These are phyloP conservation scores for Mesodorylaimus sp. DNA, from an alignment of 2,888 invertebrate genomes.

Conservation along the genomic window DNA sequence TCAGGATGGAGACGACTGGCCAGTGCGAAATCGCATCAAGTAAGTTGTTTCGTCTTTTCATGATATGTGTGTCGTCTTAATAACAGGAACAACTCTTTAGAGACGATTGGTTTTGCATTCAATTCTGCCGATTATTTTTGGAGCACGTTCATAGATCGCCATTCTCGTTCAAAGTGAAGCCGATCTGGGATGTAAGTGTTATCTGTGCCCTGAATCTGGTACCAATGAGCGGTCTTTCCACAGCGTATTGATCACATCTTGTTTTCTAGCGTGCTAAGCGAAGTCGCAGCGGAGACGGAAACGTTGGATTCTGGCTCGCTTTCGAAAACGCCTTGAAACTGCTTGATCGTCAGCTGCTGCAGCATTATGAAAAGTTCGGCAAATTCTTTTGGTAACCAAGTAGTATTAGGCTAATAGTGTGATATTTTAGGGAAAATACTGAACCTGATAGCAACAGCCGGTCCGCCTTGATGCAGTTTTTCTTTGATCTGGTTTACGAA, in stretches of 20 bases:
- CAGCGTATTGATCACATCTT: not conserved
- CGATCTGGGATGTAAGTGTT: not conserved
- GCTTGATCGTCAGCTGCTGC: not conserved
- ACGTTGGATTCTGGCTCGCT: not conserved
- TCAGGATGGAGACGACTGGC: too few relatives aligned
- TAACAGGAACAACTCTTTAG: too few relatives aligned
- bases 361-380: not conserved
- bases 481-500: not conserved
- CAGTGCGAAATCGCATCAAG: too few relatives aligned
- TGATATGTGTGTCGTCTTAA: too few relatives aligned
- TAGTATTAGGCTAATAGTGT: too few relatives aligned
- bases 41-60: not conserved
- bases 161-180: not conserved
- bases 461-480: not conserved
- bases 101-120: not conserved
- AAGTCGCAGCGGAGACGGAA: not conserved
- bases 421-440: not conserved
- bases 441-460: not conserved
- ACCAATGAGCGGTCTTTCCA: not conserved
- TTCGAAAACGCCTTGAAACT: not conserved
- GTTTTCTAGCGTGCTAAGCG: not conserved
- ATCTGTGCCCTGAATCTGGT: too few relatives aligned
- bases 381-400: too few relatives aligned
- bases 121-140: not conserved
- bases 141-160: not conserved